Base-by-base conservation (phyloP, 1,140 invertebrate genomes). In the Drosophila bifasciata region DNA sequence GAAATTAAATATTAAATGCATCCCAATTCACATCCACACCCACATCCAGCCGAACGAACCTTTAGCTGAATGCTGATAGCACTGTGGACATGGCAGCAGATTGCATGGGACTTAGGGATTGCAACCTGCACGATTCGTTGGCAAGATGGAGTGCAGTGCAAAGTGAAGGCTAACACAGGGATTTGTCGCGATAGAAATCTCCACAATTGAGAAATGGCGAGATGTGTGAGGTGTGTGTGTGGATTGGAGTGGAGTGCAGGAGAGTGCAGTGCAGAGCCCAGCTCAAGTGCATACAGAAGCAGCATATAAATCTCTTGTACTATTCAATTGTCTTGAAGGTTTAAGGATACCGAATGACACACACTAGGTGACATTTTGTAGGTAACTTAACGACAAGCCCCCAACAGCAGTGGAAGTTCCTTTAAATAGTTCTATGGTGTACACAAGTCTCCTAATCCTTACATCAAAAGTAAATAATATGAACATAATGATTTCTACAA, bases 1-100 rank as follows among this genome's bases (percentile, higher is more conserved):
- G 66, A 80, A 84, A 84, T 84, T 84, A 84, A 84, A 84, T 84
- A 84, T 84, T 84, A 80, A 85, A 85, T 76, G 80, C 62, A 85
- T 60, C 76, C 79, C 76, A n/a, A 28, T 51, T 3, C 11, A 9
- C 32, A 13, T 13, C 4, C 9, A 3, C 9, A 8, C 2, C 1
- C 28, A 11, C 3, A 32, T 32, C 28, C n/a, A n/a, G n/a, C n/a
- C n/a, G n/a, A n/a, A n/a, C n/a, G n/a, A n/a, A n/a, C 15, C 57
- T 16, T 23, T 41, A 4, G 5, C 21, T 43, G 59, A 50, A 73
- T 63, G 51, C 58, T 73, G 70, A 63, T 73, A 43, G 51, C 49
- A 28, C 40, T 45, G 32, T 36, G 32, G 32, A 36, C 32, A 36
- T 8, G 11, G 9, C 32, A 13, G 32, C 4, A 36, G 32, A 36